These are phyloP conservation scores for Dryoscopus gambensis DNA, from an alignment of 2,113 vertebrate genomes.

Conservation along the genomic window DNA sequence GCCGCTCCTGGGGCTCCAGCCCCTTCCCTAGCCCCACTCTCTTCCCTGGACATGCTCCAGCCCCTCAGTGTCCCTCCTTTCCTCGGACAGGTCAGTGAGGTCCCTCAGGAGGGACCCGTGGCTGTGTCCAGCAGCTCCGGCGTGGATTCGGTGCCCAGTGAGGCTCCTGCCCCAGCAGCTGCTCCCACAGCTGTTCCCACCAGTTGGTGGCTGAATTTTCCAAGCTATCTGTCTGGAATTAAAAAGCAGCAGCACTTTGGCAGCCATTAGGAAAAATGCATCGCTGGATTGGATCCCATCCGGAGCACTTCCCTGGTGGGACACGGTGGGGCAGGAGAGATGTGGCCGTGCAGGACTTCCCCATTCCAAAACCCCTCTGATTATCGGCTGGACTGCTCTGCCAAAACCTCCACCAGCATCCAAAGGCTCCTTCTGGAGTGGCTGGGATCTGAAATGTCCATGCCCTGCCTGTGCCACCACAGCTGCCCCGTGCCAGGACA, in stretches of 20 bases:
- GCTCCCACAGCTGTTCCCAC: conserved; percentile 48
- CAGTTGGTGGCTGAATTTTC: conserved; percentile 53
- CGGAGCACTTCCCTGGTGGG: background rate
- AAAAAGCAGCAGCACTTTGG: conserved; percentile 36
- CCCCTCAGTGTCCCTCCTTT: background rate
- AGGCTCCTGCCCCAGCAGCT: conserved; percentile 29
- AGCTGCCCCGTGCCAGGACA: background rate
- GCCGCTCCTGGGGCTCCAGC: background rate
- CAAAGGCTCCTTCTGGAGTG: background rate
- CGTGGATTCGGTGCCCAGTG: accelerated
- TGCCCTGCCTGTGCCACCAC: background rate
- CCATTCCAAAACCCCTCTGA: background rate
- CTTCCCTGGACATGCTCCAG: background rate
- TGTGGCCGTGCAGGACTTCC: accelerated
- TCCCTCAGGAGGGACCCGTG: background rate
- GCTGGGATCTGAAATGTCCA: background rate
- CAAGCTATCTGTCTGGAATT: conserved; percentile 32
- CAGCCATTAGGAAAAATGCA: background rate
- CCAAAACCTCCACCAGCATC: background rate
- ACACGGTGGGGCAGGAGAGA: accelerated
- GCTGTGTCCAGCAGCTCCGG: background rate
- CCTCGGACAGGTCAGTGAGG: background rate
- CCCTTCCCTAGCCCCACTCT: background rate
- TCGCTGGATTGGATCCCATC: background rate
- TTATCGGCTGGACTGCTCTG: background rate